Base-by-base conservation (phyloP, 2,797 vertebrate genomes). In the Neoniphon sammara region DNA sequence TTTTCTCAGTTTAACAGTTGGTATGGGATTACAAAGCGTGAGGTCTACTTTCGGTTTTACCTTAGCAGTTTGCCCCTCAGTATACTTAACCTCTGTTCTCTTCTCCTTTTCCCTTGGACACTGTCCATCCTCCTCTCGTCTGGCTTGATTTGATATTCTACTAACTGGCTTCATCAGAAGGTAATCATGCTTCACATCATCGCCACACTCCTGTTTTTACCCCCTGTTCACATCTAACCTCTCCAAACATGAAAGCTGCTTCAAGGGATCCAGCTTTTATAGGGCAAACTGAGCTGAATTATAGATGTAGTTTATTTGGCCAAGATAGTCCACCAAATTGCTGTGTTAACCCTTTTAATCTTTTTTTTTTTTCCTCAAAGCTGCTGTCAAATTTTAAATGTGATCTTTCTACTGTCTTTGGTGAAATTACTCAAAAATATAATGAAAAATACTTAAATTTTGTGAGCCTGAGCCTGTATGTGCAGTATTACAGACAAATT, bases 101-200 rank as follows among this genome's bases (percentile, higher is more conserved):
- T 86, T 88, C 84, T 92, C 75, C 78, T 89, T 69, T 86, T 85
- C 93, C 85, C 85, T 86, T 92, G 69, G 91, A 93, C 94, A 92
- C 70, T 94, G 92, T 95, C 87, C 68, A 90, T 89, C 91, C 50
- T 88, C 63, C 89, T 92, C 88, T 92, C 89, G 72, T 89, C 88
- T 95, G 94, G 81, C 91, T 91, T 89, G 87, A 89, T 92, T 89
- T 88, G 75, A 87, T 92, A 87, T 91, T 91, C 92, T 93, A 94
- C 88, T 89, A 80, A 93, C 91, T 90, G 82, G 3, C 91, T 90
- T 93, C 92, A 94, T 91, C 92, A 99, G 98, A 99, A 99, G 97
- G 98, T 99, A 98, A 98, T 92, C 86, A 85, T 86, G 86, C 86
- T 83, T 90, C 83, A 83, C 81, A 83, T 66, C 88, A 87, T 84